phyloP scores from a whole-genome alignment of 2,888 invertebrate species.

The Leptinotarsa haldemani region DNA sequence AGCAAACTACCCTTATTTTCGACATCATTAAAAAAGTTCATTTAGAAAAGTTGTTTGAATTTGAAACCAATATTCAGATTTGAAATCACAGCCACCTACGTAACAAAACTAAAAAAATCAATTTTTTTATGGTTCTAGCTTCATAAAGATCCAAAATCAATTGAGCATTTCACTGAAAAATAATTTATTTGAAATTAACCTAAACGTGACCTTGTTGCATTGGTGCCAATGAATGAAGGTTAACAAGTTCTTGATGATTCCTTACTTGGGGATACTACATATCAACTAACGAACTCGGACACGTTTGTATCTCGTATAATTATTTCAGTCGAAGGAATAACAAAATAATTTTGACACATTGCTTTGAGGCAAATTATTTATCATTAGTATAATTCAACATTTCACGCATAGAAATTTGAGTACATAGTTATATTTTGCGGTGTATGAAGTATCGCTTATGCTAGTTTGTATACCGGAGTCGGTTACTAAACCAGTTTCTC shows the following conservation, averaged over 20 bases:
- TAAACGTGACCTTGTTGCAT: not conserved
- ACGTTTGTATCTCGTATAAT: not conserved
- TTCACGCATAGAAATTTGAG: not conserved
- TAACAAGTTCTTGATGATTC: slow-evolving; percentile 20
- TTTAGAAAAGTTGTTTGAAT: no score
- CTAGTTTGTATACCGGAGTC: not conserved
- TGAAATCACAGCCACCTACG: no score
- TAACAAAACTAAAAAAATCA: no score
- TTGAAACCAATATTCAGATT: no score
- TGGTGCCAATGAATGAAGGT: slow-evolving; percentile 13
- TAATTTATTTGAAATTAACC: not conserved
- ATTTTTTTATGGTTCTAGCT: no score
- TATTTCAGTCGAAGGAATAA: slow-evolving; percentile 15
- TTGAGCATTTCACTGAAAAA: not conserved
- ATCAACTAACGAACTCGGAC: slow-evolving; percentile 2
- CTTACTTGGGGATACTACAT: slow-evolving; percentile 12
- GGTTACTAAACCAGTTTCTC: slow-evolving; percentile 42
- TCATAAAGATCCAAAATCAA: no score
- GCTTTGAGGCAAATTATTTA: not conserved
- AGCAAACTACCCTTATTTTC: no score
- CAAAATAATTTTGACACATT: slow-evolving; percentile 18
- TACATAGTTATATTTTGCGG: not conserved
- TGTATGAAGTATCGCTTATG: slow-evolving; percentile 5
- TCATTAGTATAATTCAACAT: not conserved
- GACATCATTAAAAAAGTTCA: no score